A percentile compares a stretch with the other conserved stretches of the same genome.
phyloP scores from a whole-genome alignment of 2,113 vertebrate genomes.

The Pardalotus punctatus region DNA sequence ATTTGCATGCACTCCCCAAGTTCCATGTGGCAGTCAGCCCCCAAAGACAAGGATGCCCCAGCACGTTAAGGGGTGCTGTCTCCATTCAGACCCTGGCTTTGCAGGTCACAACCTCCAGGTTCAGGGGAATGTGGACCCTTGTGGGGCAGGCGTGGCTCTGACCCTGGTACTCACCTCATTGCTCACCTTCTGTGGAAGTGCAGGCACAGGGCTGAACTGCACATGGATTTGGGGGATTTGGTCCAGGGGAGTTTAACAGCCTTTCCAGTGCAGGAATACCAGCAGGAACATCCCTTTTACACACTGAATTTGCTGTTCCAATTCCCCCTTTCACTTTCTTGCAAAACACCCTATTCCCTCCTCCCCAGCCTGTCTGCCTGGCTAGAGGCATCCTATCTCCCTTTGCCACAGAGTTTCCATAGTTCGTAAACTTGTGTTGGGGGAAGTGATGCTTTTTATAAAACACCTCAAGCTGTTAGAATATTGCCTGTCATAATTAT shows the following conservation, averaged over 20 bases:
- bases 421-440: background rate
- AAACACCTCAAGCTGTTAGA: background rate
- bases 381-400: background rate
- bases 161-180: background rate
- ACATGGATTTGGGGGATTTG: background rate
- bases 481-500: background rate
- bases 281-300: background rate
- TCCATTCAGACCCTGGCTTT: background rate
- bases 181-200: background rate
- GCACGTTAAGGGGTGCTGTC: fast-evolving
- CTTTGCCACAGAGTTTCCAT: background rate
- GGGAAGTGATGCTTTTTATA: background rate
- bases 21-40: fast-evolving
- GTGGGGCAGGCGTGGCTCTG: background rate
- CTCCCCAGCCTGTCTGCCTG: background rate
- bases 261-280: background rate
- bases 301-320: background rate
- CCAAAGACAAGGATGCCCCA: background rate
- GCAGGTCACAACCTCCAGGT: background rate
- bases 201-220: background rate
- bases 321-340: background rate
- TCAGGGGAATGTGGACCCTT: background rate
- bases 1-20: fast-evolving
- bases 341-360: background rate
- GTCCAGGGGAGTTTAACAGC: background rate